Base-by-base conservation (phyloP, 2,888 invertebrate species). In the Odontocolon sp. region DNA sequence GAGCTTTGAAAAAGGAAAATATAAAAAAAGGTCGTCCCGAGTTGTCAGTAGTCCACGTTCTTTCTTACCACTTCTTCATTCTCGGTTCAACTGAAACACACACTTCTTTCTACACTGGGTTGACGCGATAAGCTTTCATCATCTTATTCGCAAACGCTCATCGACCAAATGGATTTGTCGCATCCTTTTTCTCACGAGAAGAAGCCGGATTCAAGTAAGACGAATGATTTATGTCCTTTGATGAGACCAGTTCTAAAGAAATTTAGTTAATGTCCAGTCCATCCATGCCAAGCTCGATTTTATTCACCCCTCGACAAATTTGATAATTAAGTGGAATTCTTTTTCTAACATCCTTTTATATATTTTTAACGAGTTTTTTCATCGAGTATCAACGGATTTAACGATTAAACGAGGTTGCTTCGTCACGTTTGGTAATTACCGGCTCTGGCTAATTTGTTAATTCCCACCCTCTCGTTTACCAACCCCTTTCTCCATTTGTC, bases 111-210 rank as follows among this genome's bases (percentile, higher is more conserved):
- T 14, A 14, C 40, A 8, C 40, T 26, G 40, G 23, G 36, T 16
- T 28, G 57, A 57, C 8, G 40, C 38, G 57, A 57, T 57, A 57
- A 57, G 57, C 54, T 40, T 14, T 40, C 57, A 23, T 57, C 38
- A 40, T 40, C 57, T 57, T 40, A 23, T 38, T 16, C 11, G 26
- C 56, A 36, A 18, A 26, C 40, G 36, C 38, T 40, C 38, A 57
- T 40, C 40, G 40, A 40, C 40, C 57, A 40, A 31, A 57, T 21
- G 57, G 38, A 57, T 57, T 26, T 23, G n/a, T 4, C 26, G 40
- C 2, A 26, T 57, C 14, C 14, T 40, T 23, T 57, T 57, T 40
- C 6, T 3, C 26, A 6, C 40, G 9, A 18, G 4, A n/a, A 36
- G n/a, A 2, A 4, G 23, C 1, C 8, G 57, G 26, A 40, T 57